phyloP scores from a whole-genome alignment of 1,140 invertebrate genomes.

The Scaptomyza graminum region DNA sequence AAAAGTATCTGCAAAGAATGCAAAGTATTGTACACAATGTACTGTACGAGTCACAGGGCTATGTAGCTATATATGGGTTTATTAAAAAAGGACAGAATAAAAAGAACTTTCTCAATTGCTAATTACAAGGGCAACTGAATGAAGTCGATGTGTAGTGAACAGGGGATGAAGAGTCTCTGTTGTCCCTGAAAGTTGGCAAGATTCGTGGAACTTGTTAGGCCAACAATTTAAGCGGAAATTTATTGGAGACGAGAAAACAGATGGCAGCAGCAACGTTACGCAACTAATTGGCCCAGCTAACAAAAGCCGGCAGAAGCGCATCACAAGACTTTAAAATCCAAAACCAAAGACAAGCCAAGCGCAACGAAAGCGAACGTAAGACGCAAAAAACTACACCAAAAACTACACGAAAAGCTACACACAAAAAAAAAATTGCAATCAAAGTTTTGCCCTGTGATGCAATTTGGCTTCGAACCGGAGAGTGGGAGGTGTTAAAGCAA shows the following conservation, averaged over 20 bases:
- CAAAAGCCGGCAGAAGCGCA: constrained; percentile 49
- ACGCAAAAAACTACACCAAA: constrained; percentile 1
- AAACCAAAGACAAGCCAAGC: constrained; percentile 46
- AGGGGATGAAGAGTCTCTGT: background rate
- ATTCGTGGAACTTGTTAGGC: constrained; percentile 58
- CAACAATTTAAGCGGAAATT: constrained; percentile 79
- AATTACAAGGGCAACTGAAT: constrained; percentile 58
- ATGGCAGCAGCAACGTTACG: constrained; percentile 53
- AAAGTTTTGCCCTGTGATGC: constrained; percentile 59
- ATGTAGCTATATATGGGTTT: constrained; percentile 8
- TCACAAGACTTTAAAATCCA: constrained; percentile 57
- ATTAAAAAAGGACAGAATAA: constrained; percentile 2
- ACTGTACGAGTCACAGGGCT: constrained; percentile 14
- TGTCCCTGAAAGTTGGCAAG: constrained; percentile 21
- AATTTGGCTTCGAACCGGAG: background rate
- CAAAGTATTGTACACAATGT: constrained; percentile 58
- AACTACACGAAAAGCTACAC: constrained; percentile 21
- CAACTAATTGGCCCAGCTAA: constrained; percentile 77
- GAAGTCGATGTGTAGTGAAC: background rate
- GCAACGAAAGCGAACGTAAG: constrained; percentile 21
- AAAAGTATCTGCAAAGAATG: constrained; percentile 46
- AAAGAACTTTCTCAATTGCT: constrained; percentile 67
- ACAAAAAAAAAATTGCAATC: constrained; percentile 70
- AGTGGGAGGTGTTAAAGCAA: constrained; percentile 68
- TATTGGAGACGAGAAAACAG: constrained; percentile 72